phyloP scores from a whole-genome alignment of 2,113 vertebrate genomes.

The Lophura nycthemera region DNA sequence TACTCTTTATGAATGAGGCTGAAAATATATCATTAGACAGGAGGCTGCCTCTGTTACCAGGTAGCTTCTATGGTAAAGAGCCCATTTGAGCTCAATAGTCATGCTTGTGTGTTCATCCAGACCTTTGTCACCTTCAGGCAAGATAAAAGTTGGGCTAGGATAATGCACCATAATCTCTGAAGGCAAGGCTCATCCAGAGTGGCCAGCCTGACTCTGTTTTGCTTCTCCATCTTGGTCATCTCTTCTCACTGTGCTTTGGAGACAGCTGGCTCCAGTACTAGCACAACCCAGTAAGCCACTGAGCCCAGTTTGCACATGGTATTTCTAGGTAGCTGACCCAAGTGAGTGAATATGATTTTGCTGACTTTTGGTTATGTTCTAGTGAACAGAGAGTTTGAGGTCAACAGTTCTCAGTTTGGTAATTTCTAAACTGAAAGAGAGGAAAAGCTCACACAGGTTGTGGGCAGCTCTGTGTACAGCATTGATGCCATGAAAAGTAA shows the following conservation, averaged over 20 bases:
- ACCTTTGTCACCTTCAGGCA: neutral
- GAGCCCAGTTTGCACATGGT: neutral
- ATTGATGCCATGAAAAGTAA: neutral
- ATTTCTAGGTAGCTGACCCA: neutral
- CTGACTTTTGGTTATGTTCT: neutral
- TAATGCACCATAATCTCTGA: neutral
- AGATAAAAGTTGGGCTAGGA: neutral
- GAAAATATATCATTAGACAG: neutral
- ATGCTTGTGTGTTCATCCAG: neutral
- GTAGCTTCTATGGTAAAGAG: neutral
- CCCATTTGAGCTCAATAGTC: neutral
- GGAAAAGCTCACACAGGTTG: neutral
- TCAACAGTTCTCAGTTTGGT: neutral
- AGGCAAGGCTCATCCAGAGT: neutral
- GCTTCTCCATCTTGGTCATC: neutral
- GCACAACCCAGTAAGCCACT: neutral
- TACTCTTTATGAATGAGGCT: neutral
- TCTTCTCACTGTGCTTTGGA: accelerated
- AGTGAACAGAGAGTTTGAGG: neutral
- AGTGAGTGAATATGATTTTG: neutral
- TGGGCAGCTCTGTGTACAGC: neutral
- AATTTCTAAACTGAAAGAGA: neutral
- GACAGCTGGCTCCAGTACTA: accelerated
- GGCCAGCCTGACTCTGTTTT: neutral
- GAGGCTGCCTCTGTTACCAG: neutral